A percentile compares a stretch with the other conserved stretches of the same genome.
These are phyloP conservation scores for Poecilus cupreus DNA, from an alignment of 2,888 invertebrate genomes.

Conservation along the genomic window DNA sequence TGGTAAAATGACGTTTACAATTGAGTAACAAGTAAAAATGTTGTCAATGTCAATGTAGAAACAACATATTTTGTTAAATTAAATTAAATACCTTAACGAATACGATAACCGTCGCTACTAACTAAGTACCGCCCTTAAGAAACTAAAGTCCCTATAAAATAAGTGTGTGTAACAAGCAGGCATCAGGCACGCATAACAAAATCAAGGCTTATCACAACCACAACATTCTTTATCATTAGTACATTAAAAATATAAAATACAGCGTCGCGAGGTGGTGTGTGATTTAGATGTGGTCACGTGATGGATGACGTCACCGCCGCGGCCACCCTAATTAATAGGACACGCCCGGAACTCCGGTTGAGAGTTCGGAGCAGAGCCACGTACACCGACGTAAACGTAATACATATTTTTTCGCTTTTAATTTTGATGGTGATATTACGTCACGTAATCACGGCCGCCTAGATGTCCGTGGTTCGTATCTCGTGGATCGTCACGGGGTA, in stretches of 20 bases:
- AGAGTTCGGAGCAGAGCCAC: background rate
- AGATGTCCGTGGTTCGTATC: slow-evolving; percentile 9
- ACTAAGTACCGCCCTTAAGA: background rate
- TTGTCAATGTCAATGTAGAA: too few species aligned
- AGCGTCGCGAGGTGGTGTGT: background rate
- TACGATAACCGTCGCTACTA: background rate
- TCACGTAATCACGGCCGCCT: slow-evolving; percentile 15
- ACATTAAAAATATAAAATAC: background rate
- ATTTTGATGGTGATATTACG: slow-evolving; percentile 25
- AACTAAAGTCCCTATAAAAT: background rate
- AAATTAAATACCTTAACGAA: background rate
- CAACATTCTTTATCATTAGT: slow-evolving; percentile 1
- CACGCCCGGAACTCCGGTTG: background rate
- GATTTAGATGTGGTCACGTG: slow-evolving; percentile 33
- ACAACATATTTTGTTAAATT: background rate
- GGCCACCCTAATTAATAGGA: slow-evolving; percentile 10
- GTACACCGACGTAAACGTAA: background rate
- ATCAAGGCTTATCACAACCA: slow-evolving; percentile 19
- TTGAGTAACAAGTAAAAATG: too few species aligned
- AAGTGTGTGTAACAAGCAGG: background rate
- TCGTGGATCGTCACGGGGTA: slow-evolving; percentile 11
- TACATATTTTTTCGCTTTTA: slow-evolving; percentile 36
- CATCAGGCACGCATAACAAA: background rate
- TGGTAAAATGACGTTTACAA: too few species aligned
- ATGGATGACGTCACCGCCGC: slow-evolving; percentile 9